Evolutionary conservation across 2,113 vertebrate genomes (phyloP).

Genomic region (Isurus oxyrinchus): DNA sequence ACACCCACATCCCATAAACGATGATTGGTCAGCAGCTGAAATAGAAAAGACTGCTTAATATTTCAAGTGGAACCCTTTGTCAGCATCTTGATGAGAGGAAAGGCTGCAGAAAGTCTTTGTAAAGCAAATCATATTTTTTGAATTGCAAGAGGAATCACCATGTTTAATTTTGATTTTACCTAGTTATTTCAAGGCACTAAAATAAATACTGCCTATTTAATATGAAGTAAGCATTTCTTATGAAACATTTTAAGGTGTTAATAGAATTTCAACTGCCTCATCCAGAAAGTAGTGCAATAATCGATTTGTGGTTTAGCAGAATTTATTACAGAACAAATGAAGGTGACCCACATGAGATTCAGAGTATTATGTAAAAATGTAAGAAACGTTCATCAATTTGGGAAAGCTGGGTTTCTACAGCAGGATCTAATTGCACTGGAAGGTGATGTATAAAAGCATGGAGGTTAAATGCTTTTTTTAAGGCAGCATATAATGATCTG

Average conservation of each 20-base stretch:
- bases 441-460: conserved; percentile 32
- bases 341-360: conserved; percentile 23
- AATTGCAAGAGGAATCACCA: neutral
- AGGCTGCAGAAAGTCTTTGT: neutral
- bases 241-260: neutral
- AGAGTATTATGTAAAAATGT: neutral
- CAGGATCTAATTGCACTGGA: conserved; percentile 28
- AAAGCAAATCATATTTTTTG: neutral
- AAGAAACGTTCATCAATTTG: conserved; percentile 21
- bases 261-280: neutral
- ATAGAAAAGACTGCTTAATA: neutral
- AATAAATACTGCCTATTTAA: neutral
- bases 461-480: conserved; percentile 36
- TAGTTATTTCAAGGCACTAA: neutral
- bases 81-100: neutral
- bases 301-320: neutral
- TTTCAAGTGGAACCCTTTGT: neutral
- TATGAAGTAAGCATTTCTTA: neutral
- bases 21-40: too few relatives aligned
- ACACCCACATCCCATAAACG: neutral
- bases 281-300: neutral
- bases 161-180: neutral
- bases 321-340: conserved; percentile 25
- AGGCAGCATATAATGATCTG: conserved; percentile 26
- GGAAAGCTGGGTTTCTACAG: neutral